Evolutionary conservation across 2,113 vertebrate species (phyloP).

Genomic region (Microcebus tavaratra): DNA sequence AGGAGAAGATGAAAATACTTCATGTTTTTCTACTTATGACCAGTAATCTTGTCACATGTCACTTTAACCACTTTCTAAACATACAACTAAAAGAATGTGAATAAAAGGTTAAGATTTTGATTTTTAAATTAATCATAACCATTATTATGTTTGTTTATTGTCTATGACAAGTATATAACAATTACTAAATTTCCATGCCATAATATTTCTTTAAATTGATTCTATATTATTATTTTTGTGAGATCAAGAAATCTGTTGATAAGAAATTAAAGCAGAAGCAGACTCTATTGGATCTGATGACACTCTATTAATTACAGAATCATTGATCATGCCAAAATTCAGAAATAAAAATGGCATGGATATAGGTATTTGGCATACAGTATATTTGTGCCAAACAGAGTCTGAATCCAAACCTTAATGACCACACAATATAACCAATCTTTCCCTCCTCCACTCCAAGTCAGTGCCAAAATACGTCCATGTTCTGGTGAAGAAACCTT

Average conservation of each 20-base stretch:
- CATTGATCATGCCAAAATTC: neutral
- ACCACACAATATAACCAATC: rapidly evolving
- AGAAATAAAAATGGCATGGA: neutral
- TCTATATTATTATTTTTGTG: neutral
- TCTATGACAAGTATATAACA: neutral
- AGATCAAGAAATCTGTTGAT: neutral
- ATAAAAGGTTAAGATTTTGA: neutral
- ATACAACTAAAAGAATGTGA: neutral
- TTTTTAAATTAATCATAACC: neutral
- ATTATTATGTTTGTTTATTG: neutral
- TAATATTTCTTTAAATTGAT: neutral
- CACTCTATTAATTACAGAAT: neutral
- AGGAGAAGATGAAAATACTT: neutral
- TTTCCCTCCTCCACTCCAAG: neutral
- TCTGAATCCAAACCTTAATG: neutral
- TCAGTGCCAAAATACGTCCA: neutral
- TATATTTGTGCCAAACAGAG: neutral
- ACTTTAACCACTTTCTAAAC: neutral
- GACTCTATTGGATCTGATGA: neutral
- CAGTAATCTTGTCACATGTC: neutral
- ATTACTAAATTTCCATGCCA: neutral
- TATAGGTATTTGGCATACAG: neutral
- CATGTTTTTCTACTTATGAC: neutral
- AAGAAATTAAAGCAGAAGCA: neutral
- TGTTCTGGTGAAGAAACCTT: neutral